Base-by-base conservation (phyloP, 1,140 invertebrate species). In the Musca domestica region DNA sequence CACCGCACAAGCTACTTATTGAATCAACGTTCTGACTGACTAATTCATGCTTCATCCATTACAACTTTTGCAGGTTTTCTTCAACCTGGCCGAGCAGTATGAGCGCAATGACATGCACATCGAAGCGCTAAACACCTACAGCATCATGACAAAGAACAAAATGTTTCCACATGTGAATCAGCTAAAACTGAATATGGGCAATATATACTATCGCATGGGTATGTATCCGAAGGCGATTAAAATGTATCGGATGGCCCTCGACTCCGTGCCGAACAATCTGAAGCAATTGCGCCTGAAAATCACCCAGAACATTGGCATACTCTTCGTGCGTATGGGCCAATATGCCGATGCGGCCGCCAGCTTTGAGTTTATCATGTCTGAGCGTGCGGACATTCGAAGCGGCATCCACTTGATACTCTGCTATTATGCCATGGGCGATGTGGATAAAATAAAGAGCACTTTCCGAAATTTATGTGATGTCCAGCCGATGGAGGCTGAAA, bases 291-390 rank as follows among this genome's bases (percentile, higher is more conserved):
- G 94, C 76, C 91, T 96, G 71, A 98, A 97, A 84, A 96, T 99
- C 64, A 97, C 97, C 90, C 95, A 98, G 82, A 99, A 99, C 76
- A 99, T 99, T 80, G 98, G 95, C 0, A 89, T 98, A 68, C 86
- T 98, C 10, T 94, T 98, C 81, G 92, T 99, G 0, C 92, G 94
- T 80, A 94, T 99, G 91, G 95, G 94, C 9, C 95, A 98, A 79
- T 96, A 95, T 80, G 91, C 92, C 72, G 96, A 99, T 81, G 98
- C 98, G 0, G 91, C 95, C 30, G 92, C 92, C 15, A 96, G 94
- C 77, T 98, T 99, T 84, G 97, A 99, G 81, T 97, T 96, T 84
- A 97, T 98, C 64, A 98, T 99, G 94, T 91, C 92, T 67, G 96
- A 99, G 79, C 91, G 93, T 73, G 89, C 95, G 1, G 93, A 95